Conservation (phyloP, 2,113 vertebrate species). For the Plotosus lineatus region DNA sequence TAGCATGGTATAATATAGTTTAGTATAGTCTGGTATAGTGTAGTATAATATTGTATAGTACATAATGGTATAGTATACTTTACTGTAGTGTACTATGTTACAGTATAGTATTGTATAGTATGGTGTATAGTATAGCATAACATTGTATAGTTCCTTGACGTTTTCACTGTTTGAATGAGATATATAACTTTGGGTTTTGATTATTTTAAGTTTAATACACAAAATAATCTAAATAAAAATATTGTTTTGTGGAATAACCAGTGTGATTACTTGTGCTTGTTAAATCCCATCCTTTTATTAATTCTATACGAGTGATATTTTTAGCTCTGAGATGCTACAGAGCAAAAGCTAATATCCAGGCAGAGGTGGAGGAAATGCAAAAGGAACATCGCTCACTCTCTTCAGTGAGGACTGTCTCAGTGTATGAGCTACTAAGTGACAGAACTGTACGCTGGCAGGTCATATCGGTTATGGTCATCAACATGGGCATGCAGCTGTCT, state of each 20-base stretch:
- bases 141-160: background rate
- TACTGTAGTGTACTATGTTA: no score
- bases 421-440: constrained; percentile 75
- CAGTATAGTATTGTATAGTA: background rate
- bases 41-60: background rate
- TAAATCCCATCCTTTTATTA: background rate
- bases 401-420: constrained; percentile 70
- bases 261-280: background rate
- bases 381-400: constrained; percentile 80
- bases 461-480: constrained; percentile 80
- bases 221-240: background rate
- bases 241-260: background rate
- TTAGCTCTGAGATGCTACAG: constrained; percentile 78
- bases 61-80: no score
- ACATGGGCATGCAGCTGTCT: constrained; percentile 87
- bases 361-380: constrained; percentile 83
- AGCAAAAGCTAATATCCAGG: constrained; percentile 72
- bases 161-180: background rate
- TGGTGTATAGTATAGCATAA: background rate
- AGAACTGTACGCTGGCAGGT: constrained; percentile 79
- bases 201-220: background rate
- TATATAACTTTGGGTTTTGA: background rate
- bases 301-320: background rate
- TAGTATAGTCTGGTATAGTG: background rate
- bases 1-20: background rate